Evolutionary conservation across 2,797 vertebrate species (phyloP), one percentile per base, ranked within the genome.

Genomic region (Podargus strigoides): DNA sequence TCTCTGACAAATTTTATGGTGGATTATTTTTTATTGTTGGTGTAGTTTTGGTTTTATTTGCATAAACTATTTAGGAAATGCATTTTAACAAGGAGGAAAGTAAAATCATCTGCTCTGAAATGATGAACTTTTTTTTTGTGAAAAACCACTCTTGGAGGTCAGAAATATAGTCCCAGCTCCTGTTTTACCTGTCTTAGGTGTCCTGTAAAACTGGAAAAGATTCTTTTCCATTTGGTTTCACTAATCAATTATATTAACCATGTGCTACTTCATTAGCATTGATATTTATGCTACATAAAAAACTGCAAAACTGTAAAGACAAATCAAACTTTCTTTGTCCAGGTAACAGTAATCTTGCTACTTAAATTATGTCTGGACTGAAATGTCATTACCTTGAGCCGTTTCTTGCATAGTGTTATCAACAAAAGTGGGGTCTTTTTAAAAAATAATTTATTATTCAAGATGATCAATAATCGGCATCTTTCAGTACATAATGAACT

Each of bases 201-300:
- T 87, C 12, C 36, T 39, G 10, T 30, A 72, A 42, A 47, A 42
- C 21, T 46, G 24, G 32, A 14, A 52, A 77, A 49, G 12, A 32
- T 34, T 62, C 6, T 59, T 81, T 62, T 70, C 52, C 9, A 12
- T 62, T 93, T 70, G 41, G 15, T 12, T 56, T 66, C 34, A 23
- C 34, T 41, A 52, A 36, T 62, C 32, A 66, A 3, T 66, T 20
- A 2, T 2, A 68, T 6, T 3, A 67, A 34, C 12, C 0, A 0
- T 19, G 16, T 37, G 30, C 19, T 18, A 46, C 14, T 53, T n/a
- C 39, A 60, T 12, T 55, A 52, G 12, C 42, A 32, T 7, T 79
- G 20, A 7, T 73, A 47, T 60, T 68, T 66, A 30, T 64, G 41
- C 19, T 60, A 15, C 34, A 24, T 18, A 15, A 60, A 73, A 80